Conservation (phyloP, 35 echinoderm and acorn worm genomes). For the Chiridota heheva region DNA sequence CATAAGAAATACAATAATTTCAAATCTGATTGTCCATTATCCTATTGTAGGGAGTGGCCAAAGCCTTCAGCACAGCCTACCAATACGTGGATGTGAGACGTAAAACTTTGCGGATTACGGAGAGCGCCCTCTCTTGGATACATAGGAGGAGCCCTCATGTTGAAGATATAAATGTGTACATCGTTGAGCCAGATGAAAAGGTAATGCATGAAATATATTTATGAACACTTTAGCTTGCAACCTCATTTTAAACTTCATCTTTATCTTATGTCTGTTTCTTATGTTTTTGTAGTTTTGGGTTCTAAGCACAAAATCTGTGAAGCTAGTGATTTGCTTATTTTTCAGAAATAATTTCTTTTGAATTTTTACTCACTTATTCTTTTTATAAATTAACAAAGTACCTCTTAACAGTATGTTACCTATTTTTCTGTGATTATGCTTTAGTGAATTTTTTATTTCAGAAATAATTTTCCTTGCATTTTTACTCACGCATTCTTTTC, state of each 20-base stretch:
- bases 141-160: constrained; percentile 92
- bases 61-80: constrained; percentile 81
- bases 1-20: too few relatives aligned
- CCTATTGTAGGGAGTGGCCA: constrained; percentile 84
- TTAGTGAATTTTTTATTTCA: too few relatives aligned
- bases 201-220: constrained; percentile 54
- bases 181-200: constrained; percentile 99
- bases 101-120: constrained; percentile 93
- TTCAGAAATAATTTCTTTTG: too few relatives aligned
- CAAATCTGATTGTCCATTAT: too few relatives aligned
- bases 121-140: constrained; percentile 98
- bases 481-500: too few relatives aligned
- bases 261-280: neutral
- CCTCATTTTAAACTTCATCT: neutral
- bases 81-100: constrained; percentile 94
- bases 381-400: too few relatives aligned
- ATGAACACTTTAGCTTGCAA: neutral
- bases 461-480: too few relatives aligned
- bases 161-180: constrained; percentile 82
- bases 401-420: too few relatives aligned
- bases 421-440: too few relatives aligned
- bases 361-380: too few relatives aligned
- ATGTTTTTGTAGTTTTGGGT: neutral
- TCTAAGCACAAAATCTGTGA: too few relatives aligned
- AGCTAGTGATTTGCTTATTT: neutral